Conservation (phyloP, 2,888 invertebrate genomes). For the Incurvaria masculella region DNA sequence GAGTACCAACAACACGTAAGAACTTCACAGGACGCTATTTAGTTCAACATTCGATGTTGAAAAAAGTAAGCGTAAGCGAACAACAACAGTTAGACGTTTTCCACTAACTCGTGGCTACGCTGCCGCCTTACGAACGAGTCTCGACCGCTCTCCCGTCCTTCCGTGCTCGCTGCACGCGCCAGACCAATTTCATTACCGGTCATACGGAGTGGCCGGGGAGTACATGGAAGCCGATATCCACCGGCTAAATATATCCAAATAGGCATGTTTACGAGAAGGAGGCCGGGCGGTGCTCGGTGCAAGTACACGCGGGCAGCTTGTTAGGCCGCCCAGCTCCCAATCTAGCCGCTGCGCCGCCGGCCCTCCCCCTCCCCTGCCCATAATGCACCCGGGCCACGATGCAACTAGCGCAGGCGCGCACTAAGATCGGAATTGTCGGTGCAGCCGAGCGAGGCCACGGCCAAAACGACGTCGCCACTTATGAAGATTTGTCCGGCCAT, state of each 20-base stretch:
- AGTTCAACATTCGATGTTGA: no score
- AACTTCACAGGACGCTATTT: no score
- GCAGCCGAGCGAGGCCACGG: background rate
- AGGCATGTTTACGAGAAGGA: slow-evolving; percentile 18
- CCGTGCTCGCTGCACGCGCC: no score
- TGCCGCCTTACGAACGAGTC: no score
- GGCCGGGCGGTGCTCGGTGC: background rate
- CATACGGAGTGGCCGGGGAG: background rate
- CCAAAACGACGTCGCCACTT: background rate
- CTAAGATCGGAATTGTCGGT: background rate
- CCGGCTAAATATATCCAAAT: slow-evolving; percentile 41
- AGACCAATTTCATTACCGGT: background rate
- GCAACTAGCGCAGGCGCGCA: background rate
- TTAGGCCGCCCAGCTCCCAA: background rate
- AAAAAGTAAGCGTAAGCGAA: no score
- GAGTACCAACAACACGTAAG: no score
- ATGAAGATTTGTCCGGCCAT: background rate
- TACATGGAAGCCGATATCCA: slow-evolving; percentile 22
- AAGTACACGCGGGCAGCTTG: background rate
- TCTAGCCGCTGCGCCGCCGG: background rate
- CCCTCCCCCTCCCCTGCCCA: background rate
- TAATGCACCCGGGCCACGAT: background rate
- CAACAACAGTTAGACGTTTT: no score
- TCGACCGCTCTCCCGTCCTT: no score
- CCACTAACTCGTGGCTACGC: no score